Conservation (phyloP, 2,888 invertebrate species). For the Limnephilus marmoratus region DNA sequence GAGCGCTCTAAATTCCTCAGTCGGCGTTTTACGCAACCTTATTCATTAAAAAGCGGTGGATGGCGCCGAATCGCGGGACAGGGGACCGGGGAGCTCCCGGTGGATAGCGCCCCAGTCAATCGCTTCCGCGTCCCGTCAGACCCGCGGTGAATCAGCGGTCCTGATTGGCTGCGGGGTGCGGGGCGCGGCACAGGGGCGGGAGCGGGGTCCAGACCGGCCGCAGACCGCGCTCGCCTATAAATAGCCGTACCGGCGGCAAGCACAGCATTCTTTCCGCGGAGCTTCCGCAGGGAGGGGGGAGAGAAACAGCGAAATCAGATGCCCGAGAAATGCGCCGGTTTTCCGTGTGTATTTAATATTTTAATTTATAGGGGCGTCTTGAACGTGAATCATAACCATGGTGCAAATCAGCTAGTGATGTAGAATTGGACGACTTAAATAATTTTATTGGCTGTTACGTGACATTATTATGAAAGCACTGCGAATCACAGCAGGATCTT, state of each 20-base stretch:
- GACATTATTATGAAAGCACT: too few relatives aligned
- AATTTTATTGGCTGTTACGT: too few relatives aligned
- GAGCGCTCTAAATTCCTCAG: background rate
- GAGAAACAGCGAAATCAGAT: background rate
- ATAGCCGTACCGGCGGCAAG: background rate
- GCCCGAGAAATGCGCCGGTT: background rate
- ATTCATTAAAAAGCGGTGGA: background rate
- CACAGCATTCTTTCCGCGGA: background rate
- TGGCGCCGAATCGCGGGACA: background rate
- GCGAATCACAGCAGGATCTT: too few relatives aligned
- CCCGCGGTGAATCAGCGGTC: background rate
- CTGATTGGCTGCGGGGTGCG: background rate
- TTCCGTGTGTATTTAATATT: background rate
- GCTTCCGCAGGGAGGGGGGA: background rate
- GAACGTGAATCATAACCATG: too few relatives aligned
- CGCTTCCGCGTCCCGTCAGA: background rate
- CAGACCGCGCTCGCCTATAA: conserved; percentile 14
- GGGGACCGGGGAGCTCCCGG: background rate
- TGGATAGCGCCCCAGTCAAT: background rate
- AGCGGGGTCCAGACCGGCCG: conserved; percentile 12
- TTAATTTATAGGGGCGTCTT: background rate
- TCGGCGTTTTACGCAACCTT: background rate
- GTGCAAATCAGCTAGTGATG: too few relatives aligned
- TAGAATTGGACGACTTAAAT: too few relatives aligned
- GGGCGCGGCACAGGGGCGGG: background rate